Percentiles rank a stretch among this genome's conserved stretches.
Conservation (phyloP, 2,113 vertebrate genomes). For the Lampris incognitus region DNA sequence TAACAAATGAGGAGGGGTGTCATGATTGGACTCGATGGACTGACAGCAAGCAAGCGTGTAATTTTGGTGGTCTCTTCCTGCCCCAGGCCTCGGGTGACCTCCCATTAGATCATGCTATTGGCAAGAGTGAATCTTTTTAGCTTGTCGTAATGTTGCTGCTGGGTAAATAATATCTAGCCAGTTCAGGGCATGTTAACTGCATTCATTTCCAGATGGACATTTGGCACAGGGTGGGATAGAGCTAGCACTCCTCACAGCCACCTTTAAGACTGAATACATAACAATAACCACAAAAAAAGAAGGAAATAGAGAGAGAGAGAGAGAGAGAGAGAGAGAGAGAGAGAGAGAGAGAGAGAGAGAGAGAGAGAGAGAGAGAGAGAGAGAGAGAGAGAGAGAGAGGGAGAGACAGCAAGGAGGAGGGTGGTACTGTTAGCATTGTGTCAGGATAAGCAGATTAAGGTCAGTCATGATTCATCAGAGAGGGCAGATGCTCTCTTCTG, state of each 20-base stretch:
- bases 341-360: constrained; percentile 35
- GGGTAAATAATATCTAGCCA: constrained; percentile 1
- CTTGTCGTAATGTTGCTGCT: constrained; percentile 2
- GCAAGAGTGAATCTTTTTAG: background rate
- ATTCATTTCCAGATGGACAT: too few relatives aligned
- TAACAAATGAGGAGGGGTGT: too few relatives aligned
- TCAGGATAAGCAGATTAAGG: constrained; percentile 64
- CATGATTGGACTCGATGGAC: too few relatives aligned
- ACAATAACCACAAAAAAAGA: background rate
- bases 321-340: constrained; percentile 6
- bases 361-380: background rate
- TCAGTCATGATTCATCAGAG: constrained; percentile 65
- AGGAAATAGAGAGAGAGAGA: background rate
- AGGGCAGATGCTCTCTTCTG: constrained; percentile 42
- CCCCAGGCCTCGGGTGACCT: too few relatives aligned
- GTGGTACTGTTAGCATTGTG: background rate
- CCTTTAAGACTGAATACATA: constrained; percentile 34
- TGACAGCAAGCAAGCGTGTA: too few relatives aligned
- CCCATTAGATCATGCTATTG: constrained; percentile 2
- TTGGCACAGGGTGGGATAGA: constrained; percentile 14
- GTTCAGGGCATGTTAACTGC: too few relatives aligned
- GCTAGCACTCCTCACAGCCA: constrained; percentile 18
- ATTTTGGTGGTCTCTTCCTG: too few relatives aligned
- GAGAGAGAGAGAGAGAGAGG: background rate
- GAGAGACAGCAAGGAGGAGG: constrained; percentile 40